Conservation (phyloP, 2,888 invertebrate species). For the Drosophila differens region DNA sequence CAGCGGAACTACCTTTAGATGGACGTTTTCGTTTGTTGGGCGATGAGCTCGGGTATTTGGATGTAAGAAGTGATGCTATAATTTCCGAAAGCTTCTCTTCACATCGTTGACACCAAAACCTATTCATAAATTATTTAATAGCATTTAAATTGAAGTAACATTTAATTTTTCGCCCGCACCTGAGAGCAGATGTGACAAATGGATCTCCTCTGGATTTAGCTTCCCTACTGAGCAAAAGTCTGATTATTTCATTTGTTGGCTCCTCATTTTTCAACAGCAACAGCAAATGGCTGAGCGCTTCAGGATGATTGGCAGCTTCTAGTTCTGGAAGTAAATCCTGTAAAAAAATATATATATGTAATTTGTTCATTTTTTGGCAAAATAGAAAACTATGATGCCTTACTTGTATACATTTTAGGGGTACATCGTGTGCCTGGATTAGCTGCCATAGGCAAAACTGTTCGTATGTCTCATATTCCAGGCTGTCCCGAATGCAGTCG, state of each 20-base stretch:
- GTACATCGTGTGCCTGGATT: conserved; percentile 96
- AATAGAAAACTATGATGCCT: not conserved
- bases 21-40: conserved; percentile 96
- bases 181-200: conserved; percentile 95
- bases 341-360: conserved; percentile 6
- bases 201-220: conserved; percentile 91
- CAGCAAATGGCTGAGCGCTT: conserved; percentile 95
- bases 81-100: conserved; percentile 95
- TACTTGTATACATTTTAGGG: conserved; percentile 92
- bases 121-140: conserved; percentile 34
- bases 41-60: conserved; percentile 93
- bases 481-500: conserved; percentile 91
- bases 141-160: not conserved
- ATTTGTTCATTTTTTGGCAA: not conserved
- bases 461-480: conserved; percentile 98
- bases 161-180: conserved; percentile 83
- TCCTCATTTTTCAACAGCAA: conserved; percentile 96
- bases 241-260: conserved; percentile 93
- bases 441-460: conserved; percentile 99
- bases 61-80: conserved; percentile 91
- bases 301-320: conserved; percentile 93
- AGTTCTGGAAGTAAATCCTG: conserved; percentile 89
- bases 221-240: conserved; percentile 92
- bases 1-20: conserved; percentile 89
- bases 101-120: conserved; percentile 96